Evolutionary conservation across 2,797 vertebrate species (phyloP).

Genomic region (Lagodon rhomboides): DNA sequence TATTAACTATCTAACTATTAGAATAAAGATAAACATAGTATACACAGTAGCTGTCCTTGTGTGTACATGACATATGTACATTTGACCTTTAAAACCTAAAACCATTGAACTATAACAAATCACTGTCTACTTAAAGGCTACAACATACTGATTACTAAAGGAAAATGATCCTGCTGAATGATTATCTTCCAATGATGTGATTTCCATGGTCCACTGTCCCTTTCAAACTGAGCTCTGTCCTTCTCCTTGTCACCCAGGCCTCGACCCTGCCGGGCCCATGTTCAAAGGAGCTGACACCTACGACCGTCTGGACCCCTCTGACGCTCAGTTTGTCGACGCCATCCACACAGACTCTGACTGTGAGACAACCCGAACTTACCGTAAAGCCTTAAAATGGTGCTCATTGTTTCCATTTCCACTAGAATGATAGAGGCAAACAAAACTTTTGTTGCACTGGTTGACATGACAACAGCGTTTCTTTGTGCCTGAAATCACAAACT

Average conservation of each 20-base stretch:
- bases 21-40: no score
- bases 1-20: no score
- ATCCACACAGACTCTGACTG: constrained; percentile 97
- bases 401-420: not conserved
- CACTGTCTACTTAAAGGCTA: not conserved
- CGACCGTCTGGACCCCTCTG: constrained; percentile 92
- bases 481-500: no score
- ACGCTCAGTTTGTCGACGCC: constrained; percentile 95
- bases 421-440: no score
- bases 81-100: not conserved
- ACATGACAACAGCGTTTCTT: no score
- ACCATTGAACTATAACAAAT: not conserved
- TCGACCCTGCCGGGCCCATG: constrained; percentile 96
- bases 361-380: constrained; percentile 74
- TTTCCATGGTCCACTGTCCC: not conserved
- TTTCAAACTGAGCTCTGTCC: not conserved
- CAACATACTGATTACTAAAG: not conserved
- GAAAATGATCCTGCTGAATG: not conserved
- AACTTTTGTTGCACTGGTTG: no score
- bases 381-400: not conserved
- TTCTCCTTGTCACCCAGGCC: constrained; percentile 75
- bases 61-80: no score
- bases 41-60: no score
- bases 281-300: constrained; percentile 90
- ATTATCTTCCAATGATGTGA: not conserved